Percentiles rank a stretch among this genome's conserved stretches.
Evolutionary conservation across 2,797 vertebrate species (phyloP).

Genomic region (Neosalanx taihuensis): DNA sequence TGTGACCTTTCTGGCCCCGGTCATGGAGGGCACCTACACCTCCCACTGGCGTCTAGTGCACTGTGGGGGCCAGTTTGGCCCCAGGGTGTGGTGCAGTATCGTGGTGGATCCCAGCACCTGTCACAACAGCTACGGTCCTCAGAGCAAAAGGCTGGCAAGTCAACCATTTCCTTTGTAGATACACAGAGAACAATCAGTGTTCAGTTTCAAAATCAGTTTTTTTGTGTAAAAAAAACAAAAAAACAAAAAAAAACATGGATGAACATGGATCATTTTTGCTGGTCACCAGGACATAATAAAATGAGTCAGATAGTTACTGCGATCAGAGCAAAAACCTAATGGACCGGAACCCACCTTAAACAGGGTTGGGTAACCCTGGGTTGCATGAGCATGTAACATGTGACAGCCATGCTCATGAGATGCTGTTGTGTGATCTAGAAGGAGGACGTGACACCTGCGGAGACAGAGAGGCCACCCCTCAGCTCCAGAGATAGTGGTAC

Average conservation of each 20-base stretch:
- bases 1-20: conserved; percentile 90
- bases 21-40: conserved; percentile 92
- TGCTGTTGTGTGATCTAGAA: conserved; percentile 48
- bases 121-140: conserved; percentile 55
- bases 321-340: background rate
- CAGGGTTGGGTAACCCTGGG: background rate
- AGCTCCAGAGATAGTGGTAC: conserved; percentile 52
- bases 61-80: conserved; percentile 92
- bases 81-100: conserved; percentile 97
- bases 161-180: background rate
- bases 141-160: conserved; percentile 80
- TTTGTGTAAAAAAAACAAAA: no score
- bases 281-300: no score
- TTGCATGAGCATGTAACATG: background rate
- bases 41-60: conserved; percentile 98
- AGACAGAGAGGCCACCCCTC: conserved; percentile 35
- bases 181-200: background rate
- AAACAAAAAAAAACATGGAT: no score
- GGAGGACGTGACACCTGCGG: conserved; percentile 54
- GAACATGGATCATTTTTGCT: no score
- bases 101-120: conserved; percentile 82
- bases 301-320: no score
- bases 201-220: no score
- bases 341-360: background rate
- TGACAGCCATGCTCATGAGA: background rate